Conservation (phyloP, 2,797 vertebrate genomes). For the Pipistrellus pipistrellus region DNA sequence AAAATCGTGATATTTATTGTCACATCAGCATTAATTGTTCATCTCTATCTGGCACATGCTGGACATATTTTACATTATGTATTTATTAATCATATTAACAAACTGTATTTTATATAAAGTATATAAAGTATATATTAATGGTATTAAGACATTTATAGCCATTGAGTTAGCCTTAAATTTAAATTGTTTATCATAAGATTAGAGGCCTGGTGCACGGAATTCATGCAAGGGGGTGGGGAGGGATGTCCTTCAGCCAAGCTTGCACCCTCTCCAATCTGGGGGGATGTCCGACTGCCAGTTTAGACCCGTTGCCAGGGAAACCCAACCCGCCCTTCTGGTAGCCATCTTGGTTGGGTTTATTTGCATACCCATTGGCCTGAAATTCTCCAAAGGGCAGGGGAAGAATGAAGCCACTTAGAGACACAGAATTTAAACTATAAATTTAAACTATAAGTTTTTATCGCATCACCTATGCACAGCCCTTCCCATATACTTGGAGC, state of each 20-base stretch:
- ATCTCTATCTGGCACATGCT: constrained; percentile 54
- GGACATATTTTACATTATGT: constrained; percentile 36
- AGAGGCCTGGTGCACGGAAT: too few relatives aligned
- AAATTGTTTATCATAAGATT: constrained; percentile 4
- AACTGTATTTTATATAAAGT: constrained; percentile 58
- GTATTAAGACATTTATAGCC: constrained; percentile 69
- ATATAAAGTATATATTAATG: constrained; percentile 60
- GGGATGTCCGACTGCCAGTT: too few relatives aligned
- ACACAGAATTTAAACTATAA: neutral
- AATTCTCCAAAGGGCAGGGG: neutral
- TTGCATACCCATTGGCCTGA: neutral
- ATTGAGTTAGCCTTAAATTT: constrained; percentile 73
- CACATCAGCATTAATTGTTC: neutral
- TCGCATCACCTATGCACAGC: neutral
- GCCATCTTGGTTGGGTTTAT: too few relatives aligned
- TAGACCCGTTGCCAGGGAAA: too few relatives aligned
- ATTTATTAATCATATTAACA: constrained; percentile 71
- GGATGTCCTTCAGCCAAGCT: too few relatives aligned
- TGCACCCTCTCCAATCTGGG: too few relatives aligned
- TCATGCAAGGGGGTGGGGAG: too few relatives aligned
- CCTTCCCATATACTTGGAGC: constrained; percentile 24
- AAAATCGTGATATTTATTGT: constrained; percentile 73
- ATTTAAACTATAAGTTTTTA: constrained; percentile 32
- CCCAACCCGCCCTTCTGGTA: too few relatives aligned
- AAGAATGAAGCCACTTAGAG: neutral